Percentiles rank a stretch among this genome's conserved stretches.
phyloP scores from a whole-genome alignment of 2,113 vertebrate species.

The Coregonus clupeaformis region DNA sequence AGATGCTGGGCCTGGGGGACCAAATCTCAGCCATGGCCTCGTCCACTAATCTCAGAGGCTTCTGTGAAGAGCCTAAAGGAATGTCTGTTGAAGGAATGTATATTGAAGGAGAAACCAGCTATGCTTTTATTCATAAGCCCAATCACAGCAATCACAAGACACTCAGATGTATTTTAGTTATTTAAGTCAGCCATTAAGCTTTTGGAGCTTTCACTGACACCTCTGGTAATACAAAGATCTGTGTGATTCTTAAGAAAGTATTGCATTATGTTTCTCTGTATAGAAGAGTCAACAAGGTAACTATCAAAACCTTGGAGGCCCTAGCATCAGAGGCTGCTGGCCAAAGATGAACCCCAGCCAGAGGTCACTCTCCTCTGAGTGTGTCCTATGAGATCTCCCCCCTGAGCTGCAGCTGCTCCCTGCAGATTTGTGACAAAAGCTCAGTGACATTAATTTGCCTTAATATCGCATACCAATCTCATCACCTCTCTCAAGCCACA shows the following conservation, averaged over 20 bases:
- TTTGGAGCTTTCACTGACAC: neutral
- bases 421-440: slow-evolving; percentile 53
- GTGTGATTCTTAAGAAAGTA: neutral
- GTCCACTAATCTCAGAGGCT: slow-evolving; percentile 39
- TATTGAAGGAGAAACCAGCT: slow-evolving; percentile 41
- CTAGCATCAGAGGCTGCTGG: neutral
- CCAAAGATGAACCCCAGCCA: slow-evolving; percentile 12
- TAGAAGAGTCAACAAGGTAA: neutral
- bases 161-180: neutral
- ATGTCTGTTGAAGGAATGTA: slow-evolving; percentile 49
- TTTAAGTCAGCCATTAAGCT: slow-evolving; percentile 7
- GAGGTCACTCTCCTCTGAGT: slow-evolving; percentile 52
- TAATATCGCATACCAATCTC: slow-evolving; percentile 47
- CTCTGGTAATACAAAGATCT: neutral
- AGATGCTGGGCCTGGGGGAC: neutral
- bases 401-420: slow-evolving; percentile 47
- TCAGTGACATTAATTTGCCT: slow-evolving; percentile 32
- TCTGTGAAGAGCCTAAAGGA: slow-evolving; percentile 28
- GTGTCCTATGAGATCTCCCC: slow-evolving; percentile 34
- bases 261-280: neutral
- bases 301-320: no score
- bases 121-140: slow-evolving; percentile 36
- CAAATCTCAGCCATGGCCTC: slow-evolving; percentile 4
- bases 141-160: slow-evolving; percentile 16
- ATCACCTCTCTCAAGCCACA: slow-evolving; percentile 37